Percentiles rank a stretch among this genome's conserved stretches.
These are phyloP conservation scores for Hemicrepidius hirtus DNA, from an alignment of 2,888 invertebrate genomes.

Conservation along the genomic window DNA sequence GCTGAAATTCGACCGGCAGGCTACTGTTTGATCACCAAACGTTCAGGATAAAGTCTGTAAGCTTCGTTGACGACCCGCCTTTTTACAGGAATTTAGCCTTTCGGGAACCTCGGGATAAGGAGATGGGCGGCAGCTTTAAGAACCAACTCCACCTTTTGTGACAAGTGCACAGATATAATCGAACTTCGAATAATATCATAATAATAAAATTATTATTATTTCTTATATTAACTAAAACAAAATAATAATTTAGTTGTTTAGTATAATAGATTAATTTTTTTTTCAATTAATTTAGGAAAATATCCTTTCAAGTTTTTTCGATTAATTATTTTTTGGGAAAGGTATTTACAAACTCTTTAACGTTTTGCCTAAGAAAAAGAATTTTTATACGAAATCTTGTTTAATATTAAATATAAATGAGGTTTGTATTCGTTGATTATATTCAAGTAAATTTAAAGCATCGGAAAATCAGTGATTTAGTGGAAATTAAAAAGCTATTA, in stretches of 20 bases:
- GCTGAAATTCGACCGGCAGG: slow-evolving; percentile 65
- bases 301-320: too few species aligned
- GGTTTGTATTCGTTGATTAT: too few species aligned
- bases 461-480: slow-evolving; percentile 33
- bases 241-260: too few species aligned
- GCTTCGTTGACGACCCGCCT: slow-evolving; percentile 45
- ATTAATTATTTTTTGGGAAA: too few species aligned
- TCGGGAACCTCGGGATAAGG: slow-evolving; percentile 36
- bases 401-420: too few species aligned
- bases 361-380: too few species aligned
- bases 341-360: too few species aligned
- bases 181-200: slow-evolving; percentile 39
- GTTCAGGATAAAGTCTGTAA: slow-evolving; percentile 63
- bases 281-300: too few species aligned
- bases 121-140: slow-evolving; percentile 43
- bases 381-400: too few species aligned
- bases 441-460: background rate
- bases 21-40: slow-evolving; percentile 67
- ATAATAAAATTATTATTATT: background rate
- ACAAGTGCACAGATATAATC: slow-evolving; percentile 51
- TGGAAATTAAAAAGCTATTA: slow-evolving; percentile 51
- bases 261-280: too few species aligned
- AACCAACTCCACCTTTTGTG: slow-evolving; percentile 49
- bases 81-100: slow-evolving; percentile 52
- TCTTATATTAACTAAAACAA: background rate